These are phyloP conservation scores for Sapayoa aenigma DNA, from an alignment of 2,113 vertebrate genomes.

Conservation along the genomic window DNA sequence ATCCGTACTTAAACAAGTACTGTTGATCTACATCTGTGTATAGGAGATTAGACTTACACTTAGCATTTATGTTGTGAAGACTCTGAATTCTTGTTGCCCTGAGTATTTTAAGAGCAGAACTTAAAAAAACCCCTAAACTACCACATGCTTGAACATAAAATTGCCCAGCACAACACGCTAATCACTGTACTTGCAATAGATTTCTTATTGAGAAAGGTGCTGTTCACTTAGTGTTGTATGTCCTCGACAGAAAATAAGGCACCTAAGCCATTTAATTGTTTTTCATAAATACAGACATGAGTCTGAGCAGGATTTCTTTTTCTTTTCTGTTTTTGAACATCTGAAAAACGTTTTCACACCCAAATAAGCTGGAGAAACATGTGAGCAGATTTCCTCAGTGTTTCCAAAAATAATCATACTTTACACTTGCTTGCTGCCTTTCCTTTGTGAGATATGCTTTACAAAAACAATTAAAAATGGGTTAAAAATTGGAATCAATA, in stretches of 20 bases:
- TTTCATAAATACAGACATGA: background rate
- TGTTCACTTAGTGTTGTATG: background rate
- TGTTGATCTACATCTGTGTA: constrained; percentile 8
- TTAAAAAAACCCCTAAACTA: background rate
- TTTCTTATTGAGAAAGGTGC: background rate
- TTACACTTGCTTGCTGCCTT: background rate
- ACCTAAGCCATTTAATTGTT: background rate
- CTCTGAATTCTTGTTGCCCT: background rate
- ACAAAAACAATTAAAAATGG: background rate
- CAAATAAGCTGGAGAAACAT: background rate
- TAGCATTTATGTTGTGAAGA: background rate
- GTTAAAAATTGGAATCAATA: background rate
- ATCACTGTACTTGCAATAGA: background rate
- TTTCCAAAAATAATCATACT: background rate
- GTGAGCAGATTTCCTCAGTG: background rate
- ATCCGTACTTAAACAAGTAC: constrained; percentile 41
- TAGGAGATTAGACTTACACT: constrained; percentile 17
- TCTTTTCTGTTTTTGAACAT: background rate
- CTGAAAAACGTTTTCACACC: background rate
- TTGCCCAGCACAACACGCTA: background rate
- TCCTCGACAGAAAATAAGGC: background rate
- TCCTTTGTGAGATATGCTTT: background rate
- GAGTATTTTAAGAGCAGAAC: constrained; percentile 13
- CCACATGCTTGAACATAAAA: background rate
- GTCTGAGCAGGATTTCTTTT: background rate